A percentile compares a stretch with the other conserved stretches of the same genome.
These are phyloP conservation scores for Anabas testudineus DNA, from an alignment of 2,797 vertebrate genomes.

Conservation along the genomic window DNA sequence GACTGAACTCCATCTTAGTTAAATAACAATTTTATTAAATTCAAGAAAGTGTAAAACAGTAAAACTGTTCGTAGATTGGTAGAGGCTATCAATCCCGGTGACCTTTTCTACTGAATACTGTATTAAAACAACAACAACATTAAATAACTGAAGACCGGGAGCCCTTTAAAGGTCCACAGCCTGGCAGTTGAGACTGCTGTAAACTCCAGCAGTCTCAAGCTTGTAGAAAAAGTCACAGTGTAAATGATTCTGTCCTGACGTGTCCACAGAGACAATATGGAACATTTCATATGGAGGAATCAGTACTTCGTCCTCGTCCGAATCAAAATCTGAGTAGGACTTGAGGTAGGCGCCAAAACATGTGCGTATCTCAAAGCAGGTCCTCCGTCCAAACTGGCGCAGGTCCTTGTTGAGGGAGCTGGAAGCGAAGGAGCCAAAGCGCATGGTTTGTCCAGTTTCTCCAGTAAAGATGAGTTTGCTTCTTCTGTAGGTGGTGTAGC, in stretches of 20 bases:
- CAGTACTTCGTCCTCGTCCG: constrained; percentile 56
- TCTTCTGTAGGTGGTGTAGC: constrained; percentile 45
- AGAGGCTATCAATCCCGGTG: background rate
- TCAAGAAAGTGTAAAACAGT: background rate
- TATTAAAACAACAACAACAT: background rate
- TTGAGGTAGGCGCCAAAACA: constrained; percentile 59
- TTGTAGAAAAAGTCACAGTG: constrained; percentile 45
- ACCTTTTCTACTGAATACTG: background rate
- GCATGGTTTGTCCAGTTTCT: constrained; percentile 43
- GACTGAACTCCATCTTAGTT: background rate
- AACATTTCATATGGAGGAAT: constrained; percentile 63
- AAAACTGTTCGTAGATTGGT: background rate
- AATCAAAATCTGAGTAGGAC: constrained; percentile 50
- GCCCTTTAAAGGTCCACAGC: constrained; percentile 1
- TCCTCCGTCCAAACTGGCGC: constrained; percentile 43
- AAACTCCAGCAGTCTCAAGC: constrained; percentile 47
- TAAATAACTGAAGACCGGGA: no score
- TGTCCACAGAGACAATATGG: constrained; percentile 34
- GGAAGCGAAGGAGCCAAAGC: constrained; percentile 58
- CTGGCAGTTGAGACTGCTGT: constrained; percentile 59
- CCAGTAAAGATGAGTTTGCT: constrained; percentile 39
- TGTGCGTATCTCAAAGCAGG: constrained; percentile 53
- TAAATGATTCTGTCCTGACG: constrained; percentile 32
- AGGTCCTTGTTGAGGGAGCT: constrained; percentile 54
- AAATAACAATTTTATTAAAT: background rate